Conservation (phyloP, 1,140 invertebrate genomes). For the Aphelinus certus region DNA sequence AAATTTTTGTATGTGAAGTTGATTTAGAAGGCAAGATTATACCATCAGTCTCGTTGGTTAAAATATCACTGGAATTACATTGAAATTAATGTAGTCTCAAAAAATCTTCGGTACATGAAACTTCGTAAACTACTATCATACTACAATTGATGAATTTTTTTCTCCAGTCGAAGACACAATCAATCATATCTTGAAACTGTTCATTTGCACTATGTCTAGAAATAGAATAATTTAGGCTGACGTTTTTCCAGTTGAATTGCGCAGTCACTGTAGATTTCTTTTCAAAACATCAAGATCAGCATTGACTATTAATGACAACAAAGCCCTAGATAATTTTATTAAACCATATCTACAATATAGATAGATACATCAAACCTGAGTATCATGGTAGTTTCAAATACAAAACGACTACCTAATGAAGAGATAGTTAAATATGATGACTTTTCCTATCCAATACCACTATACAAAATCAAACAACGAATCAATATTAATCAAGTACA, state of each 20-base stretch:
- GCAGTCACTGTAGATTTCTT: no score
- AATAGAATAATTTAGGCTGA: no score
- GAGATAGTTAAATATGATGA: slow-evolving; percentile 13
- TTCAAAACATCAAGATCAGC: no score
- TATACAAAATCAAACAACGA: slow-evolving; percentile 2
- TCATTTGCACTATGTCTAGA: no score
- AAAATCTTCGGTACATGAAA: slow-evolving; percentile 15
- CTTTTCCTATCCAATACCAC: not conserved
- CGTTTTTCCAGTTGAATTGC: no score
- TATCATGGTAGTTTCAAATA: no score
- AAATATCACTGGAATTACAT: slow-evolving; percentile 46
- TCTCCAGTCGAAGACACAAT: no score
- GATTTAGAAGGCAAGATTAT: slow-evolving; percentile 56
- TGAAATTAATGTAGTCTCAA: slow-evolving; percentile 30
- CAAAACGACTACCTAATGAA: not conserved
- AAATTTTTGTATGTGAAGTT: slow-evolving; percentile 19
- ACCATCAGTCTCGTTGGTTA: slow-evolving; percentile 55
- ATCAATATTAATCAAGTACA: not conserved
- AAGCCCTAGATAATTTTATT: not conserved
- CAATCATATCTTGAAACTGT: no score
- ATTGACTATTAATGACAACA: no score
- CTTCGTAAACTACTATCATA: not conserved
- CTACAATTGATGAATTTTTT: no score
- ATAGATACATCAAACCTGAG: slow-evolving; percentile 16
- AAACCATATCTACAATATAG: slow-evolving; percentile 13